Conservation (phyloP, 2,888 invertebrate genomes). For the Ferdinandea cuprea region DNA sequence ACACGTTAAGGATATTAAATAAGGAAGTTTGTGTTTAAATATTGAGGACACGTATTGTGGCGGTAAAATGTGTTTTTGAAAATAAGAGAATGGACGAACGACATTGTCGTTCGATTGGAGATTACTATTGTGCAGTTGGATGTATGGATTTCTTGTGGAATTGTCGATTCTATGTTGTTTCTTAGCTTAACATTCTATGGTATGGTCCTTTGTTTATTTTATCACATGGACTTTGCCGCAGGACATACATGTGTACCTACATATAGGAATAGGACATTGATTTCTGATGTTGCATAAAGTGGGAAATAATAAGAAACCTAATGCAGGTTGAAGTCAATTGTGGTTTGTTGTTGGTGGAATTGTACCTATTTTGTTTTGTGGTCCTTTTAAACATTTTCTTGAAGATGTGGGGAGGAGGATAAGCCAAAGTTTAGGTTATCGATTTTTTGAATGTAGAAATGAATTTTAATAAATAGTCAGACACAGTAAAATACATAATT, state of each 20-base stretch:
- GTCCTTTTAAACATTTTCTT: no score
- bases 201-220: slow-evolving; percentile 27
- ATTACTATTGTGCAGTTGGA: slow-evolving; percentile 34
- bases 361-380: not conserved
- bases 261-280: not conserved
- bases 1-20: slow-evolving; percentile 59
- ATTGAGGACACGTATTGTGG: slow-evolving; percentile 65
- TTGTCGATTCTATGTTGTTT: slow-evolving; percentile 3
- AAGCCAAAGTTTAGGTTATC: no score
- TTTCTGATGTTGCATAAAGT: slow-evolving; percentile 9
- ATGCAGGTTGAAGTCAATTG: not conserved
- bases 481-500: no score
- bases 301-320: slow-evolving; percentile 1
- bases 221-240: slow-evolving; percentile 15
- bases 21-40: slow-evolving; percentile 50
- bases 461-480: no score
- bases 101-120: slow-evolving; percentile 35
- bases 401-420: no score
- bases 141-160: slow-evolving; percentile 24
- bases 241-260: no score
- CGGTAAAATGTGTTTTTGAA: slow-evolving; percentile 54
- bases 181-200: slow-evolving; percentile 1
- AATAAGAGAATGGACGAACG: slow-evolving; percentile 31
- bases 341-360: not conserved
- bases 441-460: no score